These are phyloP conservation scores for Sminthurinus aureus DNA, from an alignment of 2,888 invertebrate genomes.

Conservation along the genomic window DNA sequence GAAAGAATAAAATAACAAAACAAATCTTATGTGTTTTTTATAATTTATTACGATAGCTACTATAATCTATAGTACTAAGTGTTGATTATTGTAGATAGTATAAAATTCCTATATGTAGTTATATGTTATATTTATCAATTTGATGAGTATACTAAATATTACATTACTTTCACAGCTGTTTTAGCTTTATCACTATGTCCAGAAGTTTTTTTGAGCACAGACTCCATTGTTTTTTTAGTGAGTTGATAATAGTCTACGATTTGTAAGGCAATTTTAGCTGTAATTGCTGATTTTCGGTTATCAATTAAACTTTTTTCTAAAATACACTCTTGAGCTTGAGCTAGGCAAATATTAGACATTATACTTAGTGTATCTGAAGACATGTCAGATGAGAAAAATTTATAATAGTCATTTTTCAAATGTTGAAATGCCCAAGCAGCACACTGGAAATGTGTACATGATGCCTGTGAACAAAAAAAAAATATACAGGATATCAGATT, in stretches of 20 bases:
- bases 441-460: constrained; percentile 96
- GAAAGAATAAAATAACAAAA: constrained; percentile 1
- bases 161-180: constrained; percentile 53
- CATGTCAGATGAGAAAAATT: constrained; percentile 74
- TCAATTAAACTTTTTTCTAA: constrained; percentile 97
- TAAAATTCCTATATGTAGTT: not conserved
- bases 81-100: too few relatives aligned
- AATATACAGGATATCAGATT: not conserved
- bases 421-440: constrained; percentile 95
- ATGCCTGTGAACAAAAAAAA: constrained; percentile 61
- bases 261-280: constrained; percentile 82
- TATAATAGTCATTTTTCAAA: constrained; percentile 76
- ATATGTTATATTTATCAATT: not conserved
- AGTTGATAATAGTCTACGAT: constrained; percentile 81
- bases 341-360: constrained; percentile 83
- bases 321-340: constrained; percentile 98
- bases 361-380: constrained; percentile 79
- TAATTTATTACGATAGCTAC: too few relatives aligned
- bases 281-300: constrained; percentile 89
- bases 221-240: constrained; percentile 65
- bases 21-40: too few relatives aligned
- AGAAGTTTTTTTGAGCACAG: constrained; percentile 50
- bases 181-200: constrained; percentile 53
- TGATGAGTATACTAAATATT: not conserved
- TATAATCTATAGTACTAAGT: too few relatives aligned